Evolutionary conservation across 2,113 vertebrate genomes (phyloP).

Genomic region (Stigmatopora argus): DNA sequence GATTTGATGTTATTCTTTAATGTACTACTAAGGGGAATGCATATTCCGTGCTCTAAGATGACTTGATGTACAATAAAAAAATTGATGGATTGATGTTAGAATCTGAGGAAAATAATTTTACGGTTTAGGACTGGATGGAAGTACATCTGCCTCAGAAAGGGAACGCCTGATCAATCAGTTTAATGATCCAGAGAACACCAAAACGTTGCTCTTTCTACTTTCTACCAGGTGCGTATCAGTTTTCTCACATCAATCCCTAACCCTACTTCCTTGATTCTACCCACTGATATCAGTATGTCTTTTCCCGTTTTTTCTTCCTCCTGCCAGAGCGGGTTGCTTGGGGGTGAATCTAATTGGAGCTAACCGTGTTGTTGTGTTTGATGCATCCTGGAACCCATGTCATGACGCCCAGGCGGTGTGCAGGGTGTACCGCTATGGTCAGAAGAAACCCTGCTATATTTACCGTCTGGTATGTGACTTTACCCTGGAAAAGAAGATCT

Average conservation of each 20-base stretch:
- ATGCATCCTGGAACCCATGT: slow-evolving; percentile 98
- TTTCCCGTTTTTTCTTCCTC: neutral
- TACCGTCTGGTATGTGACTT: slow-evolving; percentile 96
- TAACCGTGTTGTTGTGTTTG: slow-evolving; percentile 95
- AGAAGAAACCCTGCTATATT: slow-evolving; percentile 92
- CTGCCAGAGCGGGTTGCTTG: slow-evolving; percentile 86
- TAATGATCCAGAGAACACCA: slow-evolving; percentile 85
- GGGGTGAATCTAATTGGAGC: slow-evolving; percentile 97
- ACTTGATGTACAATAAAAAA: neutral
- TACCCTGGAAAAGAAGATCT: slow-evolving; percentile 98
- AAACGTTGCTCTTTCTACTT: slow-evolving; percentile 88
- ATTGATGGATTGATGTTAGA: neutral
- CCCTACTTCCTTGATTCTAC: neutral
- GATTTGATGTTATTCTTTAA: neutral
- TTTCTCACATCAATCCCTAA: neutral
- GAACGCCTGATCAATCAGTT: slow-evolving; percentile 97
- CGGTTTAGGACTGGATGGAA: slow-evolving; percentile 86
- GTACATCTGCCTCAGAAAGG: slow-evolving; percentile 91
- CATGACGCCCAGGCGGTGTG: slow-evolving; percentile 97
- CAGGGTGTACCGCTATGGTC: slow-evolving; percentile 93
- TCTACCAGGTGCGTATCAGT: slow-evolving; percentile 78
- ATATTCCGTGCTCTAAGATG: neutral
- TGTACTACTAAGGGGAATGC: neutral
- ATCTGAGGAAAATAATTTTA: slow-evolving; percentile 8
- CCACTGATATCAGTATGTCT: neutral